phyloP scores from a whole-genome alignment of 2,797 vertebrate genomes.

The Trachurus trachurus region DNA sequence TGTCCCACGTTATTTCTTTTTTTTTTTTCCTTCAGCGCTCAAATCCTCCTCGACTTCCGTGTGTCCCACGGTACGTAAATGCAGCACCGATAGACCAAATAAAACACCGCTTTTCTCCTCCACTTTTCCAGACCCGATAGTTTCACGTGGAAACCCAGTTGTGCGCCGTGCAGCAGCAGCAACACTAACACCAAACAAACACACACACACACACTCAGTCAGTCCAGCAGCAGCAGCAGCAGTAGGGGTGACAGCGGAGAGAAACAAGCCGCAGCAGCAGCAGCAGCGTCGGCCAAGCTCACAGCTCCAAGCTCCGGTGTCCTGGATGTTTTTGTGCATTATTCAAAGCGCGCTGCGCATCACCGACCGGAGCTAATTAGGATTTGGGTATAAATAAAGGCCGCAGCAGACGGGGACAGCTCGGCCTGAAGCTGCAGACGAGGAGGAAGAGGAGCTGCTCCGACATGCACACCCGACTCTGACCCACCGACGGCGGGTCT shows the following conservation, averaged over 20 bases:
- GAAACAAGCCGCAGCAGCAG: too few species aligned
- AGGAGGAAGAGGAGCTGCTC: slow-evolving; percentile 3
- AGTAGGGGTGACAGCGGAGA: too few species aligned
- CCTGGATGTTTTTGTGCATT: slow-evolving; percentile 7
- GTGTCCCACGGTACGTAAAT: slow-evolving; percentile 44
- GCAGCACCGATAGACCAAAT: slow-evolving; percentile 33
- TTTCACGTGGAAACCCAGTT: not conserved
- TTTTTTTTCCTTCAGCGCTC: not conserved
- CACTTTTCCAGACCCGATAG: slow-evolving; percentile 20
- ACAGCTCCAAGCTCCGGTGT: not conserved
- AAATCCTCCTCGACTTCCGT: rapidly evolving
- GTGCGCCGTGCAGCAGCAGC: rapidly evolving
- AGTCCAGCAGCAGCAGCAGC: too few species aligned
- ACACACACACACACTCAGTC: too few species aligned
- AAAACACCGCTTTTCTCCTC: slow-evolving; percentile 36
- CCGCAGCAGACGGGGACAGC: slow-evolving; percentile 53
- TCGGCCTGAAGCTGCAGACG: slow-evolving; percentile 40
- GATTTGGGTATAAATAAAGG: slow-evolving; percentile 66
- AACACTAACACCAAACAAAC: too few species aligned
- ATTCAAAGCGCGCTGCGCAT: slow-evolving; percentile 53
- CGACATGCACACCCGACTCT: slow-evolving; percentile 42
- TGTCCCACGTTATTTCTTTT: not conserved
- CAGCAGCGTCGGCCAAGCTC: not conserved
- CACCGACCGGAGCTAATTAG: slow-evolving; percentile 39
- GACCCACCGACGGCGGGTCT: slow-evolving; percentile 52